Percentiles rank a stretch among this genome's conserved stretches.
These are phyloP conservation scores for Medauroidea extradentata DNA, from an alignment of 1,140 invertebrate species.

Conservation along the genomic window DNA sequence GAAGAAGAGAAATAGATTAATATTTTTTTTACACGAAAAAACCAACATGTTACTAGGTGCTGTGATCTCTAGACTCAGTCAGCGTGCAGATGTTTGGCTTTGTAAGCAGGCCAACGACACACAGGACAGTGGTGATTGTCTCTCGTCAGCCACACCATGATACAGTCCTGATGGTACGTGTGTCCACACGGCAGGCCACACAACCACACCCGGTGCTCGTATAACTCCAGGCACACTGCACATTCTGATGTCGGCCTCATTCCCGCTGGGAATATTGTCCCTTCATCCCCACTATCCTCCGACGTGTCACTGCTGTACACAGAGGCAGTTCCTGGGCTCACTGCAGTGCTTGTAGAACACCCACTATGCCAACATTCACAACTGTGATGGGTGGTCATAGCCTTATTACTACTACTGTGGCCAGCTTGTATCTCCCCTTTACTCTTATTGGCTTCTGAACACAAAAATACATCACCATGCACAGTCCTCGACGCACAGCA, in stretches of 20 bases:
- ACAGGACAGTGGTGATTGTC: conserved; percentile 53
- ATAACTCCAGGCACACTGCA: conserved; percentile 52
- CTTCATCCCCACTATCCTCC: conserved; percentile 14
- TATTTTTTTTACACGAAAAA: no score
- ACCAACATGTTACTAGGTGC: no score
- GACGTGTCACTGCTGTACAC: not conserved
- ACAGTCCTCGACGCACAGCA: no score
- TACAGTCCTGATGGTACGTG: conserved; percentile 50
- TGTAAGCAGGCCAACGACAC: conserved; percentile 52
- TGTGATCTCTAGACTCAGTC: no score
- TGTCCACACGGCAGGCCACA: conserved; percentile 54
- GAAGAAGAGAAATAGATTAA: no score
- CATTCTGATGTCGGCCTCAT: conserved; percentile 42
- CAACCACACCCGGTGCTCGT: conserved; percentile 36
- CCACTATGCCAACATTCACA: no score
- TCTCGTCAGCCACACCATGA: conserved; percentile 47
- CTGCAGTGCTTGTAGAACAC: no score
- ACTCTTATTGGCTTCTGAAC: no score
- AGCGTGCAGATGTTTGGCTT: conserved; percentile 13
- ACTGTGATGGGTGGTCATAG: no score
- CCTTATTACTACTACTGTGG: no score
- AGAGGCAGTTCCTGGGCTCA: not conserved
- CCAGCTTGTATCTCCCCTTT: no score
- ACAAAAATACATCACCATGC: no score
- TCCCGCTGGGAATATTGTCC: conserved; percentile 23